Evolutionary conservation across 2,888 invertebrate genomes (phyloP), one percentile per base, ranked within the genome.

Genomic region (Caenorhabditis becei): DNA sequence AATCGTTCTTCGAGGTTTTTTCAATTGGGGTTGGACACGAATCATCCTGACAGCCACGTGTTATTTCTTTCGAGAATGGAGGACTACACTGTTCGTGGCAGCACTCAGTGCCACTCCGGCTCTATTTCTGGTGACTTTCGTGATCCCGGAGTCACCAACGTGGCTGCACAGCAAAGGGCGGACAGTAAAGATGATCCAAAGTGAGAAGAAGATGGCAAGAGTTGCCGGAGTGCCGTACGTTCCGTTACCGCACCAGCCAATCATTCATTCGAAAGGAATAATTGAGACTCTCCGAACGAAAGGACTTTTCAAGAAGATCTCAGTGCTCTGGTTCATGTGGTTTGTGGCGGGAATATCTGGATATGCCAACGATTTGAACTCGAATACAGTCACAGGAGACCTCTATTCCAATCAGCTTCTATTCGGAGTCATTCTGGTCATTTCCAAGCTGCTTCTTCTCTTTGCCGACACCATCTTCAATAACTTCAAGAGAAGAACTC

Each of bases 71-170:
- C 84, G 77, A 1, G 81, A 88, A 32, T 89, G 89, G 89, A 70
- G 87, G 8, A 14, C 49, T 0, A 82, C 89, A 2, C 72, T 83
- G 28, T 56, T 87, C n/a, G 84, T 74, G 0, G 86, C 84, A 54
- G 88, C 88, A 0, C 41, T 75, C 8, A 47, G 72, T 24, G 69
- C 86, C 10, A 18, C 80, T 10, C 89, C 89, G 5, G 83, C 83
- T 2, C 41, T 89, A 1, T 41, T 89, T 14, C 75, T 88, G 23
- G 53, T 89, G 5, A 26, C 83, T 18, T 88, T 89, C 61, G 62
- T 89, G 20, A 75, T 89, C 20, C 89, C 89, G 4, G 89, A 89
- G 66, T 86, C 86, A 61, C 89, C 89, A n/a, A 89, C 85, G 3
- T 89, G 89, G 89, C 83, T 88, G 20, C 86, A 89, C 56, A 75